phyloP scores from a whole-genome alignment of 2,113 vertebrate genomes.

The Megaleporinus macrocephalus region DNA sequence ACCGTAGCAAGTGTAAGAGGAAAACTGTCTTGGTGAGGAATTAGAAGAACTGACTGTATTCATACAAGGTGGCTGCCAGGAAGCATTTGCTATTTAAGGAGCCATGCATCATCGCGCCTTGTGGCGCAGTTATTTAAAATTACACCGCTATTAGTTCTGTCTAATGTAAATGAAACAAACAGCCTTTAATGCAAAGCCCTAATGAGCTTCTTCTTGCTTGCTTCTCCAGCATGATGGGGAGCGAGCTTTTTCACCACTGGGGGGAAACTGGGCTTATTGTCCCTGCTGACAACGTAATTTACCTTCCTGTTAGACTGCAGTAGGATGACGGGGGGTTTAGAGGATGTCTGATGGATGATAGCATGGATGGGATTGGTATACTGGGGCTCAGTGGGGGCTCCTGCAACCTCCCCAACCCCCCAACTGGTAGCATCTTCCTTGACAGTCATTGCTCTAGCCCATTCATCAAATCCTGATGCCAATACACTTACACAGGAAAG shows the following conservation, averaged over 20 bases:
- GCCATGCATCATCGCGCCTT: slow-evolving; percentile 44
- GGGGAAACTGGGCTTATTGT: slow-evolving; percentile 47
- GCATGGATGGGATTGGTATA: slow-evolving; percentile 30
- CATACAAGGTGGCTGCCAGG: slow-evolving; percentile 17
- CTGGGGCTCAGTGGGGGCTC: slow-evolving; percentile 29
- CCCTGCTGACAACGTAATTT: slow-evolving; percentile 60
- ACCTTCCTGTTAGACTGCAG: slow-evolving; percentile 43
- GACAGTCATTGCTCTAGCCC: slow-evolving; percentile 32
- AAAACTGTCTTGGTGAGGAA: slow-evolving; percentile 36
- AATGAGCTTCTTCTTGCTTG: slow-evolving; percentile 58
- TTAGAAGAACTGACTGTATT: slow-evolving; percentile 39
- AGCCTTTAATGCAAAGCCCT: slow-evolving; percentile 50
- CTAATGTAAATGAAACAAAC: slow-evolving; percentile 60
- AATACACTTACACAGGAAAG: not conserved
- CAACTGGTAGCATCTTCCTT: slow-evolving; percentile 21
- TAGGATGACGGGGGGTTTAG: slow-evolving; percentile 9
- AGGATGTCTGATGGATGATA: slow-evolving; percentile 31
- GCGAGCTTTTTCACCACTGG: slow-evolving; percentile 26
- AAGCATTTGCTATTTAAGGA: slow-evolving; percentile 41
- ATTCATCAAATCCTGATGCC: slow-evolving; percentile 40
- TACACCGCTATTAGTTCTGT: slow-evolving; percentile 52
- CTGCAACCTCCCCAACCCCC: not conserved
- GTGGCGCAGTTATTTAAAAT: slow-evolving; percentile 53
- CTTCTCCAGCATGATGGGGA: slow-evolving; percentile 32
- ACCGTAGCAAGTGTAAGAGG: slow-evolving; percentile 1